phyloP scores from a whole-genome alignment of 2,888 invertebrate genomes.

The Monochamus alternatus region DNA sequence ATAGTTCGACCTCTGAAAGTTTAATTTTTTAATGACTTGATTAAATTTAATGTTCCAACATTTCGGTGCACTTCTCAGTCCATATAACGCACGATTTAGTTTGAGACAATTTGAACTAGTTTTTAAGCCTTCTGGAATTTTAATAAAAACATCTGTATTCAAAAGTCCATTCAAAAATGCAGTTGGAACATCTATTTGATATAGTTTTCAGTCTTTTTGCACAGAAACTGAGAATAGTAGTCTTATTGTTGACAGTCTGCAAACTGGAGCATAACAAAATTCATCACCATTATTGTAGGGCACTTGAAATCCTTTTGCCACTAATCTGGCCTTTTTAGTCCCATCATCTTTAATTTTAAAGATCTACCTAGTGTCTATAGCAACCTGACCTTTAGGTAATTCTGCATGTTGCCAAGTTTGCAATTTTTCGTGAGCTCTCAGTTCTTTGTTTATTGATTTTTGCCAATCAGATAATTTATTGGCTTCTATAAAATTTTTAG shows the following conservation, averaged over 20 bases:
- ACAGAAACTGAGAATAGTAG: too few species aligned
- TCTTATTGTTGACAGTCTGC: too few species aligned
- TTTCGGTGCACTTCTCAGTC: constrained; percentile 34
- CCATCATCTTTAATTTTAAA: constrained; percentile 47
- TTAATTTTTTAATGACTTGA: constrained; percentile 39
- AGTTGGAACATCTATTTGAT: constrained; percentile 35
- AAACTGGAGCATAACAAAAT: too few species aligned
- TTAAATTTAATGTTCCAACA: constrained; percentile 45
- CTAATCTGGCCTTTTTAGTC: constrained; percentile 44
- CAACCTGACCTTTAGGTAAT: constrained; percentile 43
- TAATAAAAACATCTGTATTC: constrained; percentile 38
- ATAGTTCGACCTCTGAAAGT: constrained; percentile 41
- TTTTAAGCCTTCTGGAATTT: constrained; percentile 35
- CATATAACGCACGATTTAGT: constrained; percentile 38
- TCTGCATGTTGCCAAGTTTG: constrained; percentile 4
- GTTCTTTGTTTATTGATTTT: constrained; percentile 52
- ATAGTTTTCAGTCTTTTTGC: too few species aligned
- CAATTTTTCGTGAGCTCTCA: constrained; percentile 43
- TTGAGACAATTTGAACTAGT: constrained; percentile 16
- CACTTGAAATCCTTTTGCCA: constrained; percentile 42
- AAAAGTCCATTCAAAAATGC: constrained; percentile 49
- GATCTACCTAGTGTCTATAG: constrained; percentile 52
- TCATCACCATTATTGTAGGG: constrained; percentile 31
- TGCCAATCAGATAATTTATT: constrained; percentile 24
- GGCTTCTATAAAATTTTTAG: constrained; percentile 23